Evolutionary conservation across 2,888 invertebrate species (phyloP), one percentile per base, ranked within the genome.

Genomic region (Cataglyphis rosenhaueri): DNA sequence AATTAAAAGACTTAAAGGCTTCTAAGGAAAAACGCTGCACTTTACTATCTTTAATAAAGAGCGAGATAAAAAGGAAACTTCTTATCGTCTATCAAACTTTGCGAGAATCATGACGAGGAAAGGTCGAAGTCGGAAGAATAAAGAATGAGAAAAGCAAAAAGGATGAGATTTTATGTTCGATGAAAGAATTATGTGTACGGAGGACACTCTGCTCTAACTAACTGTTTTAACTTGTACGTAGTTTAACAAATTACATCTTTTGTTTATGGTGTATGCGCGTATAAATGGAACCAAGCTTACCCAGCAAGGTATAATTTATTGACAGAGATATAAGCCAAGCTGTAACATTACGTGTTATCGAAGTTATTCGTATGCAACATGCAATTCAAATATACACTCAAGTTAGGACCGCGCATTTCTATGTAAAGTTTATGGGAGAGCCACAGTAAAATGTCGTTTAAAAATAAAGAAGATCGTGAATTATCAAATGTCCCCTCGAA

Each of bases 301-400:
- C 25, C 64, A 55, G 55, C 38, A 55, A 38, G 25, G 12, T 76
- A 55, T 55, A 76, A 76, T 76, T 76, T 76, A 76, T 55, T 38
- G 52, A 29, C 65, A 25, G n/a, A 76, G 76, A 76, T 76, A 65
- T 10, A 32, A 41, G 32, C 76, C 15, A 12, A 38, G 18, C 35
- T 25, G 35, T 35, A n/a, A 52, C 52, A n/a, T 78, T 44, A 71
- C 75, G 35, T 59, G 66, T 44, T 71, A 71, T 79, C 59, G 41
- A 79, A 44, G 32, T 32, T 32, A 74, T 68, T 74, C 73, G 61
- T 71, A 74, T 74, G 74, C 55, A 61, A 59, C 44, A 21, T 79
- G 59, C 74, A 73, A 59, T 68, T 79, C 41, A 73, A 71, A 79
- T 74, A 79, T 79, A 71, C 71, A 21, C 25, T 41, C 41, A 38